Evolutionary conservation across 2,113 vertebrate species (phyloP).

Genomic region (Crotalus horridus): DNA sequence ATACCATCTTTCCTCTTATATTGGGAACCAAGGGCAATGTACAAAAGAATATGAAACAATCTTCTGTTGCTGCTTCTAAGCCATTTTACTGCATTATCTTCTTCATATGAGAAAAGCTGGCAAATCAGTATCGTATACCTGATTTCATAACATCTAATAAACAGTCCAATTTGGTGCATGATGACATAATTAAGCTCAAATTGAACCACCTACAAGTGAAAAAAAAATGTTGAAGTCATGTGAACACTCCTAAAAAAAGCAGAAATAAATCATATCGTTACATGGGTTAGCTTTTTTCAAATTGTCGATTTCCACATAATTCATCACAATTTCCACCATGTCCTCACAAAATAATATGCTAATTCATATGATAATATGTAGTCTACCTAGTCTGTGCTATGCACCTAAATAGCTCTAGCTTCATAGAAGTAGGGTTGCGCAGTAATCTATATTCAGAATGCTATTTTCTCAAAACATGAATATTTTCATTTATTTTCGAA

Average conservation of each 20-base stretch:
- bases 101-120: not conserved
- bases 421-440: not conserved
- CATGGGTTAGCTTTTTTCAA: not conserved
- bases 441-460: not conserved
- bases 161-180: not conserved
- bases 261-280: not conserved
- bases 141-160: not conserved
- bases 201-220: not conserved
- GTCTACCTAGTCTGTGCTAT: not conserved
- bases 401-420: not conserved
- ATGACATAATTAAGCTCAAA: not conserved
- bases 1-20: not conserved
- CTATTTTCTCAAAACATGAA: not conserved
- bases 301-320: not conserved
- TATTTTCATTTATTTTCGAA: not conserved
- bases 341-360: not conserved
- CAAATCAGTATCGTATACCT: not conserved
- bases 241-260: not conserved
- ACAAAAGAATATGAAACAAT: not conserved
- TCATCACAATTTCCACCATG: not conserved
- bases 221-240: not conserved
- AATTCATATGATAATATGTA: not conserved
- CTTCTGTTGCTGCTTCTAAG: not conserved
- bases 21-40: not conserved
- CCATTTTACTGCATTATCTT: not conserved